Evolutionary conservation across 2,888 invertebrate genomes (phyloP).

Genomic region (Oligia strigilis): DNA sequence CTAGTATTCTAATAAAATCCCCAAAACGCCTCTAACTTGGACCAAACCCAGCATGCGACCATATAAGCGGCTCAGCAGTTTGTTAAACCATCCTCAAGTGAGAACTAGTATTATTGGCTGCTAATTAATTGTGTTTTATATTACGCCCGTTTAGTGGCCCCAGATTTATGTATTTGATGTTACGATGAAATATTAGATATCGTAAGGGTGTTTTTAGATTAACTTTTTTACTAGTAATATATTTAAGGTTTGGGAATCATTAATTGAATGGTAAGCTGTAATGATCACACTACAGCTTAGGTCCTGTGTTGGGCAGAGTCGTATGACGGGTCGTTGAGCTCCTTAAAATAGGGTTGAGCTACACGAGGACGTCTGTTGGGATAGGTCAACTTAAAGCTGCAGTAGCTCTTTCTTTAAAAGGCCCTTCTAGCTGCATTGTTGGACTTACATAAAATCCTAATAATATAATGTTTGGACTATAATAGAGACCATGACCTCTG

Average conservation of each 20-base stretch:
- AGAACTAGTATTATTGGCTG: conserved; percentile 74
- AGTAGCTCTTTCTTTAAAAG: not conserved
- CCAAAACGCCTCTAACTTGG: conserved; percentile 25
- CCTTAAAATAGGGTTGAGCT: not conserved
- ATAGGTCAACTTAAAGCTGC: not conserved
- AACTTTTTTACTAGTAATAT: conserved; percentile 15
- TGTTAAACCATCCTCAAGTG: conserved; percentile 75
- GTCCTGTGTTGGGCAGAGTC: not conserved
- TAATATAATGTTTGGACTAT: too few relatives aligned
- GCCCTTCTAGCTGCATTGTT: not conserved
- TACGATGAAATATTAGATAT: conserved; percentile 61
- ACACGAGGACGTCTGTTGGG: not conserved
- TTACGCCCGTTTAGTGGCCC: conserved; percentile 67
- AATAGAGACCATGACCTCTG: too few relatives aligned
- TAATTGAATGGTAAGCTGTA: conserved; percentile 2
- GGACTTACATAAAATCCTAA: not conserved
- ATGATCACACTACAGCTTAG: not conserved
- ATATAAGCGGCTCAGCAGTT: conserved; percentile 73
- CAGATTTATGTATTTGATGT: conserved; percentile 66
- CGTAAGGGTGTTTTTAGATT: conserved; percentile 24
- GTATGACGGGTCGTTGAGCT: not conserved
- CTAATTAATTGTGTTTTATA: conserved; percentile 80
- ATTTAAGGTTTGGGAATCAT: conserved; percentile 7
- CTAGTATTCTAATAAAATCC: not conserved
- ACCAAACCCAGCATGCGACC: conserved; percentile 72